These are phyloP conservation scores for Drosophila borealis DNA, from an alignment of 2,888 invertebrate genomes.

Conservation along the genomic window DNA sequence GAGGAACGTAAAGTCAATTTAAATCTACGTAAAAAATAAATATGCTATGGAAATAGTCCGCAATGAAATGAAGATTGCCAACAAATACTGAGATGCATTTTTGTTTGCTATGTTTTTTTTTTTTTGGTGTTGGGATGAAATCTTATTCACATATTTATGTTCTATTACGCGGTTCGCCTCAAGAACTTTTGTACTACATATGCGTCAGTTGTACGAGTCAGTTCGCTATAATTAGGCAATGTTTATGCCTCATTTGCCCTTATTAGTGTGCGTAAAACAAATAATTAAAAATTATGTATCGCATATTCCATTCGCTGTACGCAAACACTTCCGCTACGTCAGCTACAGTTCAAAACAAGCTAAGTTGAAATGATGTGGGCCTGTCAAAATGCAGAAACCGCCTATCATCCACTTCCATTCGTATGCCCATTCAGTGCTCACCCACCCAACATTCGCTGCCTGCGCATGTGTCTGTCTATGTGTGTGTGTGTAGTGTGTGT, in stretches of 20 bases:
- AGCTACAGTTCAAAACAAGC: constrained; percentile 64
- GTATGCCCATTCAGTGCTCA: constrained; percentile 12
- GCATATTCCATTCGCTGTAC: constrained; percentile 33
- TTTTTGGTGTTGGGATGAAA: constrained; percentile 1
- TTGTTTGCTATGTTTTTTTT: neutral
- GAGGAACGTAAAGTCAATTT: too few relatives aligned
- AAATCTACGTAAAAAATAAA: too few relatives aligned
- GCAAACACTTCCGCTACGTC: constrained; percentile 77
- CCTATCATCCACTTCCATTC: constrained; percentile 17
- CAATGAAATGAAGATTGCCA: too few relatives aligned
- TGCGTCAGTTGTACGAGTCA: constrained; percentile 24
- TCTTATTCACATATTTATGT: neutral
- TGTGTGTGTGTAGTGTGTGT: neutral
- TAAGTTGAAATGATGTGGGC: constrained; percentile 69
- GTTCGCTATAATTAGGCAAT: constrained; percentile 70
- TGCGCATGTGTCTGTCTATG: neutral
- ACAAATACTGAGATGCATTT: neutral
- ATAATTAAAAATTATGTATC: constrained; percentile 72
- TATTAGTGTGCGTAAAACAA: constrained; percentile 75
- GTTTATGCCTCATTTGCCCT: constrained; percentile 79
- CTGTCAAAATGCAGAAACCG: constrained; percentile 72
- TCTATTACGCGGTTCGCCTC: neutral
- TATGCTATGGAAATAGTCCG: too few relatives aligned
- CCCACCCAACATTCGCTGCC: constrained; percentile 21
- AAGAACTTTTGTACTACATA: constrained; percentile 1